Evolutionary conservation across 2,888 invertebrate species (phyloP).

Genomic region (Phytoseiulus persimilis): DNA sequence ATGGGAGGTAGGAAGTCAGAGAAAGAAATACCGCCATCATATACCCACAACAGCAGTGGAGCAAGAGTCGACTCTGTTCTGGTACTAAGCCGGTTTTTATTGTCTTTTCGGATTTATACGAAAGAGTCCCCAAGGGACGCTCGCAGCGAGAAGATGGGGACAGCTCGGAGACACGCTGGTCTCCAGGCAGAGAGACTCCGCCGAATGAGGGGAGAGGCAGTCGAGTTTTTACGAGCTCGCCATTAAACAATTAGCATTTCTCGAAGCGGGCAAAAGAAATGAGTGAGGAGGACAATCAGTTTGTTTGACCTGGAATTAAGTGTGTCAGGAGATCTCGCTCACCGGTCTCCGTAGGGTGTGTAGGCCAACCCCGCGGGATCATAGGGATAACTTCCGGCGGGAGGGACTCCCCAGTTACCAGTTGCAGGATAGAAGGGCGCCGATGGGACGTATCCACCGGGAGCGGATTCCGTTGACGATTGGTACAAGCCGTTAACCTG

Average conservation of each 20-base stretch:
- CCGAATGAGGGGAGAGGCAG: background rate
- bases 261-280: background rate
- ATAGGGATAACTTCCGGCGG: conserved; percentile 61
- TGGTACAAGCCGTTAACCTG: background rate
- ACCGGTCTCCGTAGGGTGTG: conserved; percentile 46
- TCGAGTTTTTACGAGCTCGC: background rate
- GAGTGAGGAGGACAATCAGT: conserved; percentile 36
- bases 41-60: background rate
- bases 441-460: background rate
- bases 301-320: background rate
- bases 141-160: background rate
- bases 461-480: background rate
- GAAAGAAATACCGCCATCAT: background rate
- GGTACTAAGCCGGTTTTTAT: background rate
- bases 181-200: background rate
- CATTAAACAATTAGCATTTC: background rate
- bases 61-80: background rate
- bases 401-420: background rate
- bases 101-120: background rate
- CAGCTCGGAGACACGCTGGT: background rate
- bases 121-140: background rate
- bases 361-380: conserved; percentile 84
- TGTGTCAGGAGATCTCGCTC: background rate
- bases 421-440: background rate
- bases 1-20: background rate